A percentile compares a stretch with the other conserved stretches of the same genome.
phyloP scores from a whole-genome alignment of 1,140 invertebrate species.

The Semibalanus balanoides region DNA sequence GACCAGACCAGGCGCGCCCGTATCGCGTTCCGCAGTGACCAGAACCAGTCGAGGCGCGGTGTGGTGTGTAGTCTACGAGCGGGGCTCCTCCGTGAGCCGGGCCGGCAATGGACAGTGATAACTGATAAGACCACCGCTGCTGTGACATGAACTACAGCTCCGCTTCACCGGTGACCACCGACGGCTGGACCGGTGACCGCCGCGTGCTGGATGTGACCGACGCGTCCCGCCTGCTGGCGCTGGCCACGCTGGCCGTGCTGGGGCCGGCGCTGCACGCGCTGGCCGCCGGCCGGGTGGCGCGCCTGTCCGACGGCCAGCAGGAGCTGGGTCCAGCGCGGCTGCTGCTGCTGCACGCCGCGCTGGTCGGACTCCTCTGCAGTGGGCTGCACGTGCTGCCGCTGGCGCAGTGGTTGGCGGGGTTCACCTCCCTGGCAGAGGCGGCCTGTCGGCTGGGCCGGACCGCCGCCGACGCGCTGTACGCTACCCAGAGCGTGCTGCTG shows the following conservation, averaged over 20 bases:
- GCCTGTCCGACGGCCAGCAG: neutral
- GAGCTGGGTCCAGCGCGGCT: neutral
- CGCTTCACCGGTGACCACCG: too few species aligned
- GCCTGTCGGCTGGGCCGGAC: neutral
- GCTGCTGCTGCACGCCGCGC: neutral
- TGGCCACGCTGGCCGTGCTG: neutral
- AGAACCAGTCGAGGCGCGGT: too few species aligned
- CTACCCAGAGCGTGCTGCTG: neutral
- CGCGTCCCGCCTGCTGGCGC: neutral
- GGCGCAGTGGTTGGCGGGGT: neutral
- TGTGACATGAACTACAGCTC: too few species aligned
- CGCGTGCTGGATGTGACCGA: too few species aligned
- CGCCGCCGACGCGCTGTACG: neutral
- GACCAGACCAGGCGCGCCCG: too few species aligned
- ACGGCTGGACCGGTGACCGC: too few species aligned
- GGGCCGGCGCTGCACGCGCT: neutral
- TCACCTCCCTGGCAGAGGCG: neutral
- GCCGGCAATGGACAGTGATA: too few species aligned
- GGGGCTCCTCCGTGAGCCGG: too few species aligned
- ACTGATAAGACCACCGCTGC: too few species aligned
- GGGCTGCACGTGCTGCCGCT: neutral
- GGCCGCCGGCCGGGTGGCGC: neutral
- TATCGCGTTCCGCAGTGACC: too few species aligned
- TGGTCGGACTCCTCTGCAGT: neutral
- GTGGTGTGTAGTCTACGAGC: too few species aligned